A percentile compares a stretch with the other conserved stretches of the same genome.
Conservation (phyloP, 1,140 invertebrate species). For the Zaprionus nigranus region DNA sequence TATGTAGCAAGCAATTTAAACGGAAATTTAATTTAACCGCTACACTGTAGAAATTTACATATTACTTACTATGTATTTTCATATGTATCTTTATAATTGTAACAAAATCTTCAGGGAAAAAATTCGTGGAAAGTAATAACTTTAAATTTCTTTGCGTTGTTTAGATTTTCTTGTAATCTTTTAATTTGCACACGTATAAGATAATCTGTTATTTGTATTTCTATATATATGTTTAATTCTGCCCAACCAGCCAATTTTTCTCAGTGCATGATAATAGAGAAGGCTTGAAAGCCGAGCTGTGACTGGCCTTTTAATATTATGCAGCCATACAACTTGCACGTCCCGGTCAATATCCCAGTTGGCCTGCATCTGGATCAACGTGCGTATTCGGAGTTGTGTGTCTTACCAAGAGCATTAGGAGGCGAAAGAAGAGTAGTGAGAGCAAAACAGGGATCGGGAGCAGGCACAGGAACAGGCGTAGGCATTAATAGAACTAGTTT, state of each 20-base stretch:
- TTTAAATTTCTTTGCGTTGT: too few relatives aligned
- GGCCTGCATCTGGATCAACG: slow-evolving; percentile 29
- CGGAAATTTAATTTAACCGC: slow-evolving; percentile 40
- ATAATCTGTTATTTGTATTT: too few relatives aligned
- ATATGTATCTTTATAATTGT: too few relatives aligned
- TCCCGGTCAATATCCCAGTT: slow-evolving; percentile 23
- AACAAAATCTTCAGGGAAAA: too few relatives aligned
- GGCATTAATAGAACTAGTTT: slow-evolving; percentile 71
- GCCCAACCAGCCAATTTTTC: background rate
- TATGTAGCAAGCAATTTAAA: slow-evolving; percentile 54
- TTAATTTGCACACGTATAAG: too few relatives aligned
- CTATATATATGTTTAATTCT: too few relatives aligned
- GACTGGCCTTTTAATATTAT: slow-evolving; percentile 27
- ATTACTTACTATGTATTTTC: too few relatives aligned
- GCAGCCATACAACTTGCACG: slow-evolving; percentile 24
- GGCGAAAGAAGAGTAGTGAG: background rate
- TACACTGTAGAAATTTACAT: slow-evolving; percentile 33
- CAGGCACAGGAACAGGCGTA: slow-evolving; percentile 31
- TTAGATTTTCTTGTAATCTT: too few relatives aligned
- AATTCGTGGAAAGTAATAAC: too few relatives aligned
- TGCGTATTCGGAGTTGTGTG: slow-evolving; percentile 22
- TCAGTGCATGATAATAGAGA: slow-evolving; percentile 22
- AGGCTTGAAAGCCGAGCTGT: slow-evolving; percentile 23
- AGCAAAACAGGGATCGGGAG: background rate
- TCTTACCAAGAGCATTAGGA: background rate